Evolutionary conservation across 2,797 vertebrate genomes (phyloP).

Genomic region (Xenentodon cancila): DNA sequence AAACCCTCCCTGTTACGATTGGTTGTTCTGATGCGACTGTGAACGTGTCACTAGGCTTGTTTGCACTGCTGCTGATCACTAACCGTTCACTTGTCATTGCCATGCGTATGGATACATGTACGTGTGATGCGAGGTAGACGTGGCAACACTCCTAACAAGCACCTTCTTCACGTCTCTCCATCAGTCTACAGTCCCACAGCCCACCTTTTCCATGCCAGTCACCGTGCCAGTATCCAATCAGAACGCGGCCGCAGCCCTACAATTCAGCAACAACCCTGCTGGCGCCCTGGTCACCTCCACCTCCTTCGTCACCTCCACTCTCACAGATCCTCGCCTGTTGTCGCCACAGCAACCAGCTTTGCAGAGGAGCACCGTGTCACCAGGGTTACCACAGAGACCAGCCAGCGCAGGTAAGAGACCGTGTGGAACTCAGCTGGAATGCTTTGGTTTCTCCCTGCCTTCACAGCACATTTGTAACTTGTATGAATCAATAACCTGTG

Average conservation of each 20-base stretch:
- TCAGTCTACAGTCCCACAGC: constrained; percentile 92
- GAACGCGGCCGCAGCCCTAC: constrained; percentile 80
- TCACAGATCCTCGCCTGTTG: constrained; percentile 94
- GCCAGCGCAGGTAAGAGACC: constrained; percentile 89
- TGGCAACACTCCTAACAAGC: constrained; percentile 36
- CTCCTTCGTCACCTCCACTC: constrained; percentile 91
- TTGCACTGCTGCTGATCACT: constrained; percentile 59
- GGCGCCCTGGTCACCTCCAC: constrained; percentile 90
- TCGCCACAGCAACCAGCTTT: constrained; percentile 91
- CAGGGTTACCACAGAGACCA: constrained; percentile 93
- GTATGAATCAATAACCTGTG: constrained; percentile 14
- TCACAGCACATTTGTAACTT: background rate
- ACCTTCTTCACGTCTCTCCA: constrained; percentile 55
- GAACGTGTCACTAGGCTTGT: constrained; percentile 36
- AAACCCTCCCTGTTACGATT: constrained; percentile 28
- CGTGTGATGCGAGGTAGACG: background rate
- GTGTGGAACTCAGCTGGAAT: constrained; percentile 20
- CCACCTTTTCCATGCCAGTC: constrained; percentile 97
- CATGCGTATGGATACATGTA: background rate
- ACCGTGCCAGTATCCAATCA: constrained; percentile 96
- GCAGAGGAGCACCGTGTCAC: constrained; percentile 94
- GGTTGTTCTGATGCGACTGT: constrained; percentile 14
- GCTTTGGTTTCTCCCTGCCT: constrained; percentile 15
- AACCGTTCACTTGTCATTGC: constrained; percentile 45
- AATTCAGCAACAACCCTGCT: constrained; percentile 93